phyloP scores from a whole-genome alignment of 2,888 invertebrate species.

The Heliconius hortense region DNA sequence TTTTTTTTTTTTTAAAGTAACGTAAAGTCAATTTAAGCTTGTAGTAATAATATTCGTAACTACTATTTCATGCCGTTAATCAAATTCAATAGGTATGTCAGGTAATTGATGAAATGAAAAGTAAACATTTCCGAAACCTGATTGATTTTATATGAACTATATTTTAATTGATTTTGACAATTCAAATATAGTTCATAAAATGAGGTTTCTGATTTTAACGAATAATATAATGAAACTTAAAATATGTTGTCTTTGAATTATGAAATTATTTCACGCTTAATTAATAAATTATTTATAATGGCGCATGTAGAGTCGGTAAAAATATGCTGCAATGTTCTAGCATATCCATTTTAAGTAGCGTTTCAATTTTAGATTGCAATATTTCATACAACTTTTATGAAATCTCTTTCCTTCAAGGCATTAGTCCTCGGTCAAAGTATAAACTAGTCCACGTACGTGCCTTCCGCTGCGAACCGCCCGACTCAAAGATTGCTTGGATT shows the following conservation, averaged over 20 bases:
- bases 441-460: slow-evolving; percentile 63
- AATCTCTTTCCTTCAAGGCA: slow-evolving; percentile 42
- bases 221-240: background rate
- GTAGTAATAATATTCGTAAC: background rate
- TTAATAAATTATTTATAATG: background rate
- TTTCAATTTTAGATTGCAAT: slow-evolving; percentile 27
- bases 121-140: background rate
- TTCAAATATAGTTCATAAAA: too few species aligned
- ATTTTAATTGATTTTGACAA: too few species aligned
- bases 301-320: background rate
- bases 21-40: background rate
- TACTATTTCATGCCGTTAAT: background rate
- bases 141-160: background rate
- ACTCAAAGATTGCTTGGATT: slow-evolving; percentile 63
- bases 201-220: background rate
- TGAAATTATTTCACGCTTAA: slow-evolving; percentile 5
- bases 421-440: slow-evolving; percentile 46
- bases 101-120: background rate
- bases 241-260: background rate
- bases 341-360: slow-evolving; percentile 11
- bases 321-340: background rate
- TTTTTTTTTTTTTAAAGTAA: background rate
- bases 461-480: slow-evolving; percentile 61
- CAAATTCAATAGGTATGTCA: background rate
- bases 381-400: slow-evolving; percentile 36